These are phyloP conservation scores for Hyperoplus immaculatus DNA, from an alignment of 2,797 vertebrate genomes.

Conservation along the genomic window DNA sequence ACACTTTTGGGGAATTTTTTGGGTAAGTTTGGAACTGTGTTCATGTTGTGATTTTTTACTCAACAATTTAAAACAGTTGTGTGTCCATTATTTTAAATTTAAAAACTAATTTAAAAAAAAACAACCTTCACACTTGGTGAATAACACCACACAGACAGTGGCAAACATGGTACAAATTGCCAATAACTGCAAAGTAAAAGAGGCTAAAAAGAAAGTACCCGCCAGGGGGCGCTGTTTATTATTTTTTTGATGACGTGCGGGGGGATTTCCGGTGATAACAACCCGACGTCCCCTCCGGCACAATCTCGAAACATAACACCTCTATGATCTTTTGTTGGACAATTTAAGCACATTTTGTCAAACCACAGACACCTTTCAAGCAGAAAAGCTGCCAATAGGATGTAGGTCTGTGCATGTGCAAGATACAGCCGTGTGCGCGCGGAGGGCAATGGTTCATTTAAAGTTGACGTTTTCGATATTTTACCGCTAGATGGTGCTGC, in stretches of 20 bases:
- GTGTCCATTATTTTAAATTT: neutral
- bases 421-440: neutral
- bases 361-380: neutral
- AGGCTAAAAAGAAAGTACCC: neutral
- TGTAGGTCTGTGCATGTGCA: neutral
- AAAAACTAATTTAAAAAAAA: neutral
- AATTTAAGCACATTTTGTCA: neutral
- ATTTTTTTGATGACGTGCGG: neutral
- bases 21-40: neutral
- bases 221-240: neutral
- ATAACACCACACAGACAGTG: neutral
- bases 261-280: slow-evolving; percentile 21
- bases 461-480: neutral
- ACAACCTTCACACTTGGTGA: neutral
- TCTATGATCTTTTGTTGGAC: neutral
- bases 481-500: slow-evolving; percentile 65
- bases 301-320: neutral
- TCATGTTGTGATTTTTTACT: neutral
- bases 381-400: neutral
- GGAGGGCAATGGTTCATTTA: neutral
- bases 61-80: neutral
- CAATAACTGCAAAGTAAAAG: neutral
- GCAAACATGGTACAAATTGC: neutral
- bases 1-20: neutral
- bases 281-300: neutral